Evolutionary conservation across 2,888 invertebrate species (phyloP), one percentile per base, ranked within the genome.

Genomic region (Brassicogethes aeneus): DNA sequence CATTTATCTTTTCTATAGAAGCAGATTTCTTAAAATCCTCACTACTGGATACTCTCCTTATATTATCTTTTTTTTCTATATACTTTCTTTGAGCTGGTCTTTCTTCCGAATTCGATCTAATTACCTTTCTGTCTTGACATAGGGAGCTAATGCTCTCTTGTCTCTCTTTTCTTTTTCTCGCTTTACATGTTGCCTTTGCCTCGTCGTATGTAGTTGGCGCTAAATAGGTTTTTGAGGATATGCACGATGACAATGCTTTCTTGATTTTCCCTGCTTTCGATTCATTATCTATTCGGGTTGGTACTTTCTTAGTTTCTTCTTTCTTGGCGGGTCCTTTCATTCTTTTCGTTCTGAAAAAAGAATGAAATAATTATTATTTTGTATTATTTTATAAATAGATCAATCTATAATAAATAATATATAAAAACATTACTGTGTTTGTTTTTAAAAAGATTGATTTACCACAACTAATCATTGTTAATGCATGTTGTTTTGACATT

Each of bases 91-190:
- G 57, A 37, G 70, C 65, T 1, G 69, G 68, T 43, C 76, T 61
- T 57, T 78, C 78, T 59, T 78, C 77, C 41, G 77, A 77, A 60
- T 76, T 77, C 36, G 77, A 77, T 48, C 77, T 70, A 46, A 75
- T 73, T 43, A 76, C 71, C 61, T 79, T 79, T 42, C 76, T 71
- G 56, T 79, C 79, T 52, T 73, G 73, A 35, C 71, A 72, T 40
- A 70, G 64, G 16, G 75, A 75, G 47, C 73, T 74, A 40, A 64
- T 60, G 61, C 77, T 77, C 62, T 79, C 79, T 55, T 77, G 74
- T 34, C 79, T 71, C 59, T 79, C 79, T 63, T 79, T 79, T 48
- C 79, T 70, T 60, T 79, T 79, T 42, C 78, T 66, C 30, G 76
- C 67, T 45, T 69, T 69, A 43, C 61, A 61, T 3, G 57, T 54